Percentiles rank a stretch among this genome's conserved stretches.
Conservation (phyloP, 2,113 vertebrate species). For the Megaleporinus macrocephalus region DNA sequence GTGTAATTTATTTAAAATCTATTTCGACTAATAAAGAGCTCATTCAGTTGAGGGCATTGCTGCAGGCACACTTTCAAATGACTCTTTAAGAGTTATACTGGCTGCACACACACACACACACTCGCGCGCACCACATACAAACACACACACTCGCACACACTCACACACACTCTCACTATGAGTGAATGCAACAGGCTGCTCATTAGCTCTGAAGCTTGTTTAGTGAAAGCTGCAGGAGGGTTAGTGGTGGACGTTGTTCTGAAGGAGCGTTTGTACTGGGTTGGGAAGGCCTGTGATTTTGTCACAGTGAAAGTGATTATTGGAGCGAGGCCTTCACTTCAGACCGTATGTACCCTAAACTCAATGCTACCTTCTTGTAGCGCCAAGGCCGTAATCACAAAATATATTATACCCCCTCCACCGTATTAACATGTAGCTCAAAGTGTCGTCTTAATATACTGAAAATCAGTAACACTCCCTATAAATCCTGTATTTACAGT, state of each 20-base stretch:
- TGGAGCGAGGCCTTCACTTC: too few relatives aligned
- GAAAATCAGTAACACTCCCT: too few relatives aligned
- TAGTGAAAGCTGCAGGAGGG: slow-evolving; percentile 15
- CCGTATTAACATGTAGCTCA: too few relatives aligned
- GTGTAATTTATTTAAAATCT: slow-evolving; percentile 99
- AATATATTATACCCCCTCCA: too few relatives aligned
- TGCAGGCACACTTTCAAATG: slow-evolving; percentile 91
- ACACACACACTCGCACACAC: slow-evolving; percentile 14
- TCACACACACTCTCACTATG: slow-evolving; percentile 1
- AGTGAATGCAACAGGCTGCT: background rate
- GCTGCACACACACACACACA: slow-evolving; percentile 55
- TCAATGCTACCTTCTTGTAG: too few relatives aligned
- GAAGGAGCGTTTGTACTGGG: background rate
- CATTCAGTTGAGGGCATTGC: slow-evolving; percentile 89
- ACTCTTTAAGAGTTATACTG: slow-evolving; percentile 86
- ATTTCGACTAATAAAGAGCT: slow-evolving; percentile 99
- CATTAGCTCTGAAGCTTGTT: slow-evolving; percentile 27
- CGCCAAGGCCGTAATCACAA: too few relatives aligned
- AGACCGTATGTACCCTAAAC: too few relatives aligned
- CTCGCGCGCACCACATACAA: background rate
- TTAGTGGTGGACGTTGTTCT: background rate
- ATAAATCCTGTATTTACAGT: too few relatives aligned
- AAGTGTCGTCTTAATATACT: too few relatives aligned
- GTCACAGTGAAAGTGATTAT: too few relatives aligned
- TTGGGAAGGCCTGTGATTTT: background rate